Evolutionary conservation across 23 tunicate species (phyloP), one percentile per base, ranked within the genome.

Genomic region (Ciona savignyi): DNA sequence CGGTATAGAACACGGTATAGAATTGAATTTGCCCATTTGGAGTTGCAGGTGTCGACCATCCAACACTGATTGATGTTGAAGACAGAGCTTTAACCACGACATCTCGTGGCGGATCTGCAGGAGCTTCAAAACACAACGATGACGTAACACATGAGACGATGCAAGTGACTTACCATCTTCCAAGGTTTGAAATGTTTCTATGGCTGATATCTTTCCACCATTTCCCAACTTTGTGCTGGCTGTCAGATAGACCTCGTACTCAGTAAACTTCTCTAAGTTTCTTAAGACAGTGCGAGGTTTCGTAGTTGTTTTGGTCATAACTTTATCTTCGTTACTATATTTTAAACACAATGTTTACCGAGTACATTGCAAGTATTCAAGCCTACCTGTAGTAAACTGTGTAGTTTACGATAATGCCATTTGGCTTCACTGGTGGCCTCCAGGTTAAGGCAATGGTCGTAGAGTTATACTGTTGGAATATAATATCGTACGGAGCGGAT

Each of bases 11-110:
- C 27, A 86, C 77, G 2, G 76, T 48, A 60, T 86, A 86, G 20
- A 33, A 33, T 3, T 70, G 74, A 27, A 86, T 74, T 6, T 63
- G 67, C 29, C 93, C 93, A 49, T 86, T 86, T 0, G 85, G 81
- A 25, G 48, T 27, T 35, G 3, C 48, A 0, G 93, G 93, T 51
- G 83, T 56, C 22, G 33, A 6, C 93, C 93, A 86, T 1, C 68
- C 80, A 60, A 86, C 64, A 29, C 70, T 79, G 29, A 86, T 76
- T 3, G 93, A 74, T 0, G 93, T 80, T 2, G 93, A 86, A 6
- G 85, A 28, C 22, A 86, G 24, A 72, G 80, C 80, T 6, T 48
- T 33, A 51, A 78, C 80, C 9, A 72, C 9, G 65, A 86, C 29
- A 30, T 75, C 75, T 29, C 31, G 27, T 27, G 85, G 93, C 25